Evolutionary conservation across 2,797 vertebrate species (phyloP).

Genomic region (Macropus fuliginosus): DNA sequence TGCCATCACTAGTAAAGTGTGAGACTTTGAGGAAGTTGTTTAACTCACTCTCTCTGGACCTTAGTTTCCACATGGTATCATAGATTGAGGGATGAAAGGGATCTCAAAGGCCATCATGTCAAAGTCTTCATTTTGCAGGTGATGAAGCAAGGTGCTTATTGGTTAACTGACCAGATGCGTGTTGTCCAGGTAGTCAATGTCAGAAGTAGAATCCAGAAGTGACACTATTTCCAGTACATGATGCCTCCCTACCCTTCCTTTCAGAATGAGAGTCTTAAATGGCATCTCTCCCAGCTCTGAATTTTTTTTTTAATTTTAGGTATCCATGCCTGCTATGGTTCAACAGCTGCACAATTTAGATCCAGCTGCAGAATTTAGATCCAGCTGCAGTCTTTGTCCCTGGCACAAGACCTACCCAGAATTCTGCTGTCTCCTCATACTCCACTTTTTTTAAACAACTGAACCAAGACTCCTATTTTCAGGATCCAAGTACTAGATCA

Average conservation of each 20-base stretch:
- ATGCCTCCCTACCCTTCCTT: neutral
- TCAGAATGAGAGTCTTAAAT: neutral
- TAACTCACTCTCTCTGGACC: neutral
- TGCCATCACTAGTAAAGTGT: neutral
- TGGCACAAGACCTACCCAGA: neutral
- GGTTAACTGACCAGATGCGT: neutral
- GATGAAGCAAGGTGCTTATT: neutral
- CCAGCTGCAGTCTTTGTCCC: neutral
- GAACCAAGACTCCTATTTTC: neutral
- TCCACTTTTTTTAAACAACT: neutral
- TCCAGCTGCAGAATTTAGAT: accelerated
- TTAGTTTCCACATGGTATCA: neutral
- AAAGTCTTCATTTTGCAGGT: neutral
- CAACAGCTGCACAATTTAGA: accelerated
- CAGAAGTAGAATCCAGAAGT: neutral
- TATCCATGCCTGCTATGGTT: neutral
- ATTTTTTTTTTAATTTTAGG: neutral
- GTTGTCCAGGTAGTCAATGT: neutral
- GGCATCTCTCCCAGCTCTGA: neutral
- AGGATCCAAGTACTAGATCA: neutral
- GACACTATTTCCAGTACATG: neutral
- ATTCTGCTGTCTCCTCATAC: neutral
- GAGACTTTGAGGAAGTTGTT: neutral
- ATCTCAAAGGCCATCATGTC: neutral
- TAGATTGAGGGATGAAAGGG: neutral